Evolutionary conservation across 2,797 vertebrate genomes (phyloP).

Genomic region (Myiotriccus ornatus): DNA sequence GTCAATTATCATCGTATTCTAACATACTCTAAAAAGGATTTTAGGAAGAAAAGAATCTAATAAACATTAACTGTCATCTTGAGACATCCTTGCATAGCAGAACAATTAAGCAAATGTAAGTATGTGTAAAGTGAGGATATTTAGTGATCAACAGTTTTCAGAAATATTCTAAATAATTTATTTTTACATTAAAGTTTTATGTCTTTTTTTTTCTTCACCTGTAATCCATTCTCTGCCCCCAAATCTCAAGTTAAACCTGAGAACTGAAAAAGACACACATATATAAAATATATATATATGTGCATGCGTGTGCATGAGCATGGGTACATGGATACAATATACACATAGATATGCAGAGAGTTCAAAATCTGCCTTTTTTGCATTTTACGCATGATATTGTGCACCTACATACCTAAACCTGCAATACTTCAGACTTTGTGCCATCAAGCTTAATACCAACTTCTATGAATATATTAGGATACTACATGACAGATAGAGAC

Average conservation of each 20-base stretch:
- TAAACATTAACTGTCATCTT: background rate
- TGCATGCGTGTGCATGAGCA: background rate
- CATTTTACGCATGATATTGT: background rate
- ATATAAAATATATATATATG: background rate
- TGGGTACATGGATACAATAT: accelerated
- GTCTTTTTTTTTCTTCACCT: background rate
- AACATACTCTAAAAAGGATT: background rate
- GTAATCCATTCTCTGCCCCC: background rate
- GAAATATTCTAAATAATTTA: background rate
- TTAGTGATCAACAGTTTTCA: background rate
- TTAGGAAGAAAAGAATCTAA: background rate
- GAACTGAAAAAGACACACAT: background rate
- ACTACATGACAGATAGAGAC: background rate
- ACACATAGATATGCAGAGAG: background rate
- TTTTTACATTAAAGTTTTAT: background rate
- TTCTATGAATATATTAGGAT: background rate
- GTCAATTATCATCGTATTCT: background rate
- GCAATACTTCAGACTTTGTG: background rate
- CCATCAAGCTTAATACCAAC: background rate
- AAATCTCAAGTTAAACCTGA: background rate
- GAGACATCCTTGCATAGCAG: background rate
- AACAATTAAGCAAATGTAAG: background rate
- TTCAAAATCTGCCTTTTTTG: background rate
- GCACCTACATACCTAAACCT: accelerated
- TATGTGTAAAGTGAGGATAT: background rate